Evolutionary conservation across 2,797 vertebrate species (phyloP), one percentile per base, ranked within the genome.

Genomic region (Sebastes kiyomatsui): DNA sequence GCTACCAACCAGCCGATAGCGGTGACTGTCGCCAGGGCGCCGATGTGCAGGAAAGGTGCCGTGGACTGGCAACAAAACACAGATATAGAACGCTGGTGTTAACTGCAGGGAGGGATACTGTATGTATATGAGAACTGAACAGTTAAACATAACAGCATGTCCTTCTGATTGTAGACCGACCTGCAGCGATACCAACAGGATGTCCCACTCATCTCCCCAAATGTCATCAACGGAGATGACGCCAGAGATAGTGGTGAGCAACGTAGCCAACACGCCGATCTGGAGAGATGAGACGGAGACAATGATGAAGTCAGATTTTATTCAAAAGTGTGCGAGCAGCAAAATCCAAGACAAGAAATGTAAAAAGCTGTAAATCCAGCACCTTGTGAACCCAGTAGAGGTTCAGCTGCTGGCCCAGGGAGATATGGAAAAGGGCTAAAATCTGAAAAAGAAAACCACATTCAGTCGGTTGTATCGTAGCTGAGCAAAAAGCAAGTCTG

Each of bases 1-100:
- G 98, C 97, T 25, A 99, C 90, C 49, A 99, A 92, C 98, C 98
- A 99, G 35, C 97, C 96, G 80, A 99, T 81, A 0, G 95, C 94
- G 0, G 98, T 99, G 89, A 97, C 72, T 0, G 93, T 96, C 0
- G 84, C 95, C 69, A 99, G 94, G 8, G 97, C 98, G 46, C 97
- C 97, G 13, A 99, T 93, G 77, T 99, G 98, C 92, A 99, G 93
- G 88, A 99, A 98, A 0, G 98, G 98, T 8, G 97, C 98, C 7
- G 97, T 99, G 81, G 97, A 97, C 98, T 99, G 88, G 18, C 33
- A 23, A 70, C 22, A 86, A 56, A 76, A 75, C 49, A 64, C 6
- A 86, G 3, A 77, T 7, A 61, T 3, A 38, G 12, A 81, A 67
- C 10, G 13, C 2, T 42, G 23, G 20, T 67, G 67, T 71, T 60